These are phyloP conservation scores for Thereva unica DNA, from an alignment of 2,888 invertebrate genomes.

Conservation along the genomic window DNA sequence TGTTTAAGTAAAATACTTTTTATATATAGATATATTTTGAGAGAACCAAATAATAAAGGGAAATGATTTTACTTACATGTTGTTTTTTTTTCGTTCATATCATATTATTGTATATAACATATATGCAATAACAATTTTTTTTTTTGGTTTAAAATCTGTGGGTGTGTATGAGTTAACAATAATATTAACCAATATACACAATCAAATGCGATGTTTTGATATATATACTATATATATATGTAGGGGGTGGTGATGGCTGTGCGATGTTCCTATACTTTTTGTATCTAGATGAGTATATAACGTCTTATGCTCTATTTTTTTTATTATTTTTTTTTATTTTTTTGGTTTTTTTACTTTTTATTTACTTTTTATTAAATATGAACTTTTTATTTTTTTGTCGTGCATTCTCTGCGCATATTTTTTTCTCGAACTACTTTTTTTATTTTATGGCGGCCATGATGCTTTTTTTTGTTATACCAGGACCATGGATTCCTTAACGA, in stretches of 20 bases:
- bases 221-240: slow-evolving; percentile 2
- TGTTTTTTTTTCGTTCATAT: slow-evolving; percentile 16
- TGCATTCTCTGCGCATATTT: no score
- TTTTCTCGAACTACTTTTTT: no score
- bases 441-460: no score
- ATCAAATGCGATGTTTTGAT: slow-evolving; percentile 22
- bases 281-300: not conserved
- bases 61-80: slow-evolving; percentile 35
- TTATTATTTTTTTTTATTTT: slow-evolving; percentile 8
- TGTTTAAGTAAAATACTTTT: no score
- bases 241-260: slow-evolving; percentile 25
- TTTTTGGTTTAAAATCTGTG: slow-evolving; percentile 26
- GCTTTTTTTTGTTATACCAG: no score
- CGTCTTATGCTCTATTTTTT: not conserved
- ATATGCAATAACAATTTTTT: slow-evolving; percentile 25
- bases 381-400: no score
- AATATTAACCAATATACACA: slow-evolving; percentile 35
- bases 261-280: slow-evolving; percentile 9
- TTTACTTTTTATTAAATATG: no score
- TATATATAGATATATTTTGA: no score
- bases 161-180: slow-evolving; percentile 33
- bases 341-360: no score
- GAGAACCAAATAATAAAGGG: slow-evolving; percentile 14
- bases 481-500: no score
- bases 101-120: slow-evolving; percentile 20